Base-by-base conservation (phyloP, 2,113 vertebrate genomes). In the Eubucco bourcierii region DNA sequence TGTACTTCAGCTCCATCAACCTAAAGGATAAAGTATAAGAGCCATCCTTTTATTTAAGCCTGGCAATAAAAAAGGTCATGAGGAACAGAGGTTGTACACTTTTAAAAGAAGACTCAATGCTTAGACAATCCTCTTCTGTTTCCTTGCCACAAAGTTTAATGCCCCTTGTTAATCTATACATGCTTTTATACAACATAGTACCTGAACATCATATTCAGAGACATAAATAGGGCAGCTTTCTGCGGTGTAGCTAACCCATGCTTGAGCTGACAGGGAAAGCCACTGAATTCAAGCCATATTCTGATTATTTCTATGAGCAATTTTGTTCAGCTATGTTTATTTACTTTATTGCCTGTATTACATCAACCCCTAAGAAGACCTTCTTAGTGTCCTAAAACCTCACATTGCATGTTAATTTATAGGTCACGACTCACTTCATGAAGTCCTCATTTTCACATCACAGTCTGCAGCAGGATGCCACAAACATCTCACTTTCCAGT, bases 61-160 rank as follows among this genome's bases (percentile, higher is more conserved):
- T 56, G 71, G 37, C 68, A 82, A 90, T 85, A 89, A 89, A 87
- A 90, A 91, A 34, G 37, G 92, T 89, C 81, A 95, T 11, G 56
- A 52, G 74, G 72, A 91, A 93, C 9, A 1, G 90, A 71, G 53
- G 76, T 14, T 77, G 56, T 29, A 60, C 44, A 44, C 80, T 74
- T 92, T 82, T n/a, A 5, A 2, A n/a, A 31, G 63, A 80, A 68
- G 59, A 70, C 10, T 75, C 56, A 87, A 7, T n/a, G 56, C 46
- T 84, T 67, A 44, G 41, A 89, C 67, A 74, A 70, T 58, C 44
- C 27, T 81, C 31, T 92, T 84, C 74, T 87, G 67, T 60, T 87
- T 79, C 60, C 56, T 65, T 84, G 53, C 76, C 79, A 90, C 10
- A n/a, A 87, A 82, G 46, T 84, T 96, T 94, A 92, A 87, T 76